Percentiles rank a stretch among this genome's conserved stretches.
Conservation (phyloP, 2,797 vertebrate genomes). For the Pipistrellus pipistrellus region DNA sequence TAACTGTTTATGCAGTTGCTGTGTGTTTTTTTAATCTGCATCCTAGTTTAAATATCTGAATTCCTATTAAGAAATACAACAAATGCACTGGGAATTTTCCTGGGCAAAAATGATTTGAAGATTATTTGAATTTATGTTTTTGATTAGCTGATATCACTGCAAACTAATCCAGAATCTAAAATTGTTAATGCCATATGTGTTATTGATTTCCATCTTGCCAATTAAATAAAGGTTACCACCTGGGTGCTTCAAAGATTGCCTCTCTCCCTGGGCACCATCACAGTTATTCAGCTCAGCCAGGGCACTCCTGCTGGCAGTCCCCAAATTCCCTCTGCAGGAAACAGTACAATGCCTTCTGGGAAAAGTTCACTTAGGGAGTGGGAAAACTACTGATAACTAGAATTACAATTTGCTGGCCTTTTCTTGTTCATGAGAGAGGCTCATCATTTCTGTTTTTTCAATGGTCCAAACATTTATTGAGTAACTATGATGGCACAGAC, state of each 20-base stretch:
- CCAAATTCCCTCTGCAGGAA: conserved; percentile 67
- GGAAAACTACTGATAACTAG: neutral
- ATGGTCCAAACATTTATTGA: conserved; percentile 10
- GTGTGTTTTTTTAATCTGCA: neutral
- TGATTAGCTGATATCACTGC: conserved; percentile 72
- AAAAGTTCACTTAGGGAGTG: neutral
- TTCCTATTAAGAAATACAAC: conserved; percentile 44
- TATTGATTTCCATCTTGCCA: conserved; percentile 82
- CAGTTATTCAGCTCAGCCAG: conserved; percentile 63
- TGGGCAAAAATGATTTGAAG: conserved; percentile 57
- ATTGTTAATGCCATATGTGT: conserved; percentile 82
- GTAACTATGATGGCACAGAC: neutral
- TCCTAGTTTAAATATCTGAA: conserved; percentile 55
- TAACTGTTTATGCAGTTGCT: neutral
- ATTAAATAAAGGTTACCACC: conserved; percentile 84
- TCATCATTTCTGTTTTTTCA: conserved; percentile 29
- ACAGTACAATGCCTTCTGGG: conserved; percentile 46
- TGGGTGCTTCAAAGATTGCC: conserved; percentile 74
- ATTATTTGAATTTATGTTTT: conserved; percentile 76
- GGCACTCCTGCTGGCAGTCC: conserved; percentile 35
- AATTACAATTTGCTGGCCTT: neutral
- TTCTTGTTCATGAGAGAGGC: neutral
- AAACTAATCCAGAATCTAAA: conserved; percentile 81
- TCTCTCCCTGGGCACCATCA: conserved; percentile 64
- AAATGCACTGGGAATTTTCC: conserved; percentile 63